phyloP scores from a whole-genome alignment of 2,888 invertebrate species.

The Nymphalis urticae region DNA sequence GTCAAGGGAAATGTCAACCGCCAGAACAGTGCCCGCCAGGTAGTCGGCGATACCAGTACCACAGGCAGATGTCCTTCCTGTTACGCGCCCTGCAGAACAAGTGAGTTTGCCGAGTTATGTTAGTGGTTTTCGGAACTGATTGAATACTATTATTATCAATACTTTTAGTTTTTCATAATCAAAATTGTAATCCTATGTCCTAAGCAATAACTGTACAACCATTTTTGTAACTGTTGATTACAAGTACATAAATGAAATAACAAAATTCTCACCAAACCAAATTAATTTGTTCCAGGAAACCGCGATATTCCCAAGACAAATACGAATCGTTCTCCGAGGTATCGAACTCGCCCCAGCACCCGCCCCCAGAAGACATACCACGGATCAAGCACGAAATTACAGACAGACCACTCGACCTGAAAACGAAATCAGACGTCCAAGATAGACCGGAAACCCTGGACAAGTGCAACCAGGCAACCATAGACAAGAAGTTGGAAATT shows the following conservation, averaged over 20 bases:
- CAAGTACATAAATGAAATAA: not conserved
- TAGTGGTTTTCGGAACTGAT: no score
- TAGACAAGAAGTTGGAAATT: conserved; percentile 60
- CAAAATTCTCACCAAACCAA: not conserved
- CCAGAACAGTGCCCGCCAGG: conserved; percentile 66
- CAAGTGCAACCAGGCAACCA: conserved; percentile 60
- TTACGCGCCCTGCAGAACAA: conserved; percentile 70
- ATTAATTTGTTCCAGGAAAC: conserved; percentile 59
- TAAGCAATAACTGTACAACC: no score
- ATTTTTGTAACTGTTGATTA: not conserved
- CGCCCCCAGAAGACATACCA: conserved; percentile 58
- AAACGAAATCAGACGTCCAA: conserved; percentile 55
- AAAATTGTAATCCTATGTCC: no score
- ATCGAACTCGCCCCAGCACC: conserved; percentile 72
- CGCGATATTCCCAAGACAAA: conserved; percentile 71
- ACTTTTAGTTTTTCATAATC: no score
- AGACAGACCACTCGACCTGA: conserved; percentile 65
- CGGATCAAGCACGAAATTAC: conserved; percentile 60
- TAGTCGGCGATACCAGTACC: conserved; percentile 67
- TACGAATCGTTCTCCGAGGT: conserved; percentile 74
- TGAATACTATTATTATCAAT: no score
- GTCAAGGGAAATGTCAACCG: conserved; percentile 71
- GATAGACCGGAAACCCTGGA: conserved; percentile 59
- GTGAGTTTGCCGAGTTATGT: conserved; percentile 47
- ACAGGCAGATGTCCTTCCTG: conserved; percentile 70